Base-by-base conservation (phyloP, 1,140 invertebrate species). In the Temnothorax curvispinosus region DNA sequence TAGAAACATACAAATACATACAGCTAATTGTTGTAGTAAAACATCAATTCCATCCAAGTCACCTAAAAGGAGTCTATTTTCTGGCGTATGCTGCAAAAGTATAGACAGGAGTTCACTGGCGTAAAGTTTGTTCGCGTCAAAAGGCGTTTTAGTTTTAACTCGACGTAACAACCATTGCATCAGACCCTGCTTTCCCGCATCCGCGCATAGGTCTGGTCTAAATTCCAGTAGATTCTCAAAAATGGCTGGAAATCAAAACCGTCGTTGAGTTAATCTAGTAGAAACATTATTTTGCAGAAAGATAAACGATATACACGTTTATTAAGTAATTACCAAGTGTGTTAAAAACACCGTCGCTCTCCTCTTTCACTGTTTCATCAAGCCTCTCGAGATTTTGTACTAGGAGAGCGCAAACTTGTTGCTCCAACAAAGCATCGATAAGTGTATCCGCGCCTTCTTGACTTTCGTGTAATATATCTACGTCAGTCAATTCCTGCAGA, bases 1-100 rank as follows among this genome's bases (percentile, higher is more conserved):
- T n/a, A 58, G 1, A 86, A 62, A 85, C 27, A 64, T 50, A 65
- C 21, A 90, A 78, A 86, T 90, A 96, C 96, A 96, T 96, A 98
- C 98, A 90, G 99, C 98, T 58, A 99, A 95, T 94, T 99, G 99
- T 95, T 99, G 99, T 1, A 99, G 95, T 38, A 99, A 95, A 41
- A 99, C 98, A 96, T 99, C 99, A 93, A 99, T 99, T 7, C 99
- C 99, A 95, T 99, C 99, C 27, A 99, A 92, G 91, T 99, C 98
- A 47, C 99, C 99, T 7, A 99, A 95, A 64, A 98, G 94, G 87
- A 97, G 96, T 87, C 98, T 96, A 93, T 98, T 98, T 91, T 98
- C 98, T 89, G 97, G 97, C 89, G 97, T 98, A 84, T 98, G 97
- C 96, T 99, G 99, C 38, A 99, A 95, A 11, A 99, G 95, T 94